These are phyloP conservation scores for Nothoprocta pentlandii DNA, from an alignment of 2,113 vertebrate genomes.

Conservation along the genomic window DNA sequence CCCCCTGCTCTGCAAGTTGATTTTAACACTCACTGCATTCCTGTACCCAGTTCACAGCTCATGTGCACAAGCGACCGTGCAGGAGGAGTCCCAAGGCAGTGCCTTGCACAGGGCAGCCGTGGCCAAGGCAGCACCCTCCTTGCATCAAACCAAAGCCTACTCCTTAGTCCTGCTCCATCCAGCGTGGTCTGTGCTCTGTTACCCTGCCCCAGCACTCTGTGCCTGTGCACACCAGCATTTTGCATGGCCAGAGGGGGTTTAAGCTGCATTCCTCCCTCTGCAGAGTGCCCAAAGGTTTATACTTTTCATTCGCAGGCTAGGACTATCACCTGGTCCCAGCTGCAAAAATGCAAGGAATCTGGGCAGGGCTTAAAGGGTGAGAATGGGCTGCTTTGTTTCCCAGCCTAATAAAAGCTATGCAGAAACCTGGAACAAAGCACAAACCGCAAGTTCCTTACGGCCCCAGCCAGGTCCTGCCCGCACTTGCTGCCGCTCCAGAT, in stretches of 20 bases:
- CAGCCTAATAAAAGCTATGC: background rate
- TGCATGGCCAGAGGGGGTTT: background rate
- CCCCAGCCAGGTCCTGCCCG: background rate
- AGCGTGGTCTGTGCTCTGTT: background rate
- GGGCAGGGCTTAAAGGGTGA: conserved; percentile 23
- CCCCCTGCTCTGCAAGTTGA: conserved; percentile 11
- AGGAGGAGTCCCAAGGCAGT: background rate
- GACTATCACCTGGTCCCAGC: conserved; percentile 37
- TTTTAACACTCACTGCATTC: background rate
- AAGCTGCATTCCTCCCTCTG: background rate
- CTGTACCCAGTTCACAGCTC: background rate
- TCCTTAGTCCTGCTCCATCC: background rate
- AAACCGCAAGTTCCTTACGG: background rate
- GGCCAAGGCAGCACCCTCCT: background rate
- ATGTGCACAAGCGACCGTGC: background rate
- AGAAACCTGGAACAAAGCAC: background rate
- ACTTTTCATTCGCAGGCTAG: conserved; percentile 54
- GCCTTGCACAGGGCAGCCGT: background rate
- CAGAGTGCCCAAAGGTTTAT: background rate
- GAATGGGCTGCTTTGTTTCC: conserved; percentile 2
- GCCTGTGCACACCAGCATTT: background rate
- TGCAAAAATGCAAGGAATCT: conserved; percentile 58
- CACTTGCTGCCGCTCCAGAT: background rate
- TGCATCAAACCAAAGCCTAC: background rate
- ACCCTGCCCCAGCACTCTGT: background rate